Evolutionary conservation across 2,888 invertebrate genomes (phyloP).

Genomic region (Apoda limacodes): DNA sequence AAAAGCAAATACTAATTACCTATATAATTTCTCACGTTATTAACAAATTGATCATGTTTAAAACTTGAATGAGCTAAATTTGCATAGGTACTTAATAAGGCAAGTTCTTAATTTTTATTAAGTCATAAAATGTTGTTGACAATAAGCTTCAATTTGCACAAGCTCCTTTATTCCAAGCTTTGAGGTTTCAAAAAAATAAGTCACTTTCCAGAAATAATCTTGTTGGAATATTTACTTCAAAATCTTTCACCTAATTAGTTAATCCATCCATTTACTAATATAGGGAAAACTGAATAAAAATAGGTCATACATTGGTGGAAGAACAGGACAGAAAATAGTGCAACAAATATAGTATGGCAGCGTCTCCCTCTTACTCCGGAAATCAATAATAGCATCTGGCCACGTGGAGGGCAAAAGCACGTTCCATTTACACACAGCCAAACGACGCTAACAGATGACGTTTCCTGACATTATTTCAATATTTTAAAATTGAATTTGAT

Average conservation of each 20-base stretch:
- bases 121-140: no score
- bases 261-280: slow-evolving; percentile 65
- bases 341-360: slow-evolving; percentile 61
- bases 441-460: slow-evolving; percentile 40
- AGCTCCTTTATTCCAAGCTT: no score
- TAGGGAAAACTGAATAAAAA: slow-evolving; percentile 66
- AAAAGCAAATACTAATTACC: no score
- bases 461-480: slow-evolving; percentile 29
- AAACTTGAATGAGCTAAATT: no score
- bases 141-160: no score
- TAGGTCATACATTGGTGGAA: slow-evolving; percentile 68
- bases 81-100: no score
- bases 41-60: no score
- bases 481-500: slow-evolving; percentile 40
- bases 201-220: slow-evolving; percentile 9
- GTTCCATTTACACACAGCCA: slow-evolving; percentile 49
- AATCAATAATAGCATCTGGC: slow-evolving; percentile 67
- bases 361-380: slow-evolving; percentile 59
- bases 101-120: no score
- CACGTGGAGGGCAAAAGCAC: slow-evolving; percentile 62
- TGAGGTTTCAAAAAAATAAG: no score
- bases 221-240: slow-evolving; percentile 18
- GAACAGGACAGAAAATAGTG: slow-evolving; percentile 60
- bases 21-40: no score
- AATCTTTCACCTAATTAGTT: slow-evolving; percentile 66